Conservation (phyloP, 2,888 invertebrate genomes). For the Scelioninae gen. 1 region DNA sequence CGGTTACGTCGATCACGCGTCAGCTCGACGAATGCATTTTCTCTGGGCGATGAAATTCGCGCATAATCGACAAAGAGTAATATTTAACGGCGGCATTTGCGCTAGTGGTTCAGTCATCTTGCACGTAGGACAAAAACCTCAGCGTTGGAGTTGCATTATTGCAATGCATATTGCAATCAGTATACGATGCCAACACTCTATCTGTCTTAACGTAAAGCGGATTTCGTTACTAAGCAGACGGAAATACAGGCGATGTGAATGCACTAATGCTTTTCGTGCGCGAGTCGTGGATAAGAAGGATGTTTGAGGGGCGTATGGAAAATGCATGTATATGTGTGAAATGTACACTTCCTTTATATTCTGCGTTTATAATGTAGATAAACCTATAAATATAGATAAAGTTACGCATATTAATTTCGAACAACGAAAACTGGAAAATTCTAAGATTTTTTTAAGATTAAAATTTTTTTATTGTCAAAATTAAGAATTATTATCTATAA, state of each 20-base stretch:
- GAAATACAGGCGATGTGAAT: slow-evolving; percentile 79
- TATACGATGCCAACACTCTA: slow-evolving; percentile 73
- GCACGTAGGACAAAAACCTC: slow-evolving; percentile 64
- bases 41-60: slow-evolving; percentile 60
- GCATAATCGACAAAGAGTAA: slow-evolving; percentile 70
- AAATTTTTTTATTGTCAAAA: too few relatives aligned
- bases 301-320: slow-evolving; percentile 44
- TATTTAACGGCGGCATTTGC: slow-evolving; percentile 57
- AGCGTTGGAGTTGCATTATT: slow-evolving; percentile 66
- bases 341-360: slow-evolving; percentile 41
- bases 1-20: slow-evolving; percentile 68
- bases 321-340: slow-evolving; percentile 34
- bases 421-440: too few relatives aligned
- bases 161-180: slow-evolving; percentile 72
- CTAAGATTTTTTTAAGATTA: too few relatives aligned
- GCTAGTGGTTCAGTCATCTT: slow-evolving; percentile 47
- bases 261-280: slow-evolving; percentile 78
- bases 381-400: slow-evolving; percentile 28
- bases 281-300: slow-evolving; percentile 65
- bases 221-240: slow-evolving; percentile 82
- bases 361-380: slow-evolving; percentile 45
- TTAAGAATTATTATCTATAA: too few relatives aligned
- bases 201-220: slow-evolving; percentile 81
- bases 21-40: slow-evolving; percentile 66
- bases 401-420: too few relatives aligned